Base-by-base conservation (phyloP, 2,797 vertebrate genomes). In the Clarias laeviceps region DNA sequence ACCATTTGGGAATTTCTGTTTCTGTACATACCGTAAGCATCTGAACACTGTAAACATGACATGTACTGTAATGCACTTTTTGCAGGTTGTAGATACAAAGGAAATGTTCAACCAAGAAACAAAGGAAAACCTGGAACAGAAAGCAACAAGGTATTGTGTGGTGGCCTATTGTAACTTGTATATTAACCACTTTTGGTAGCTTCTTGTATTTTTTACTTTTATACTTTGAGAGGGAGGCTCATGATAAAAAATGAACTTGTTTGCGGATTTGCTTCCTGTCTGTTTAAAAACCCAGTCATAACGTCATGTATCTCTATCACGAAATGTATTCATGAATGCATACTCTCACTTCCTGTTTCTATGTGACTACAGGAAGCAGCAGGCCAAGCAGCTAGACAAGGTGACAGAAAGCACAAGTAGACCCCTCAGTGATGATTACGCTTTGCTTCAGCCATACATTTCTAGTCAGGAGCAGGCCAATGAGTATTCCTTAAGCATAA, bases 381-480 rank as follows among this genome's bases (percentile, higher is more conserved):
- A 50, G 64, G 64, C 27, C 40, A 24, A 15, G 64, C 40, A 70
- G 29, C 68, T 15, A 57, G 54, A 82, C 59, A 70, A 59, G 11
- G 80, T 70, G 65, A 59, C 32, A 1, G 66, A 59, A 24, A 61
- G 22, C 54, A 27, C 50, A 27, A 40, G 7, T 6, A 70, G 32
- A 22, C 66, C 7, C 45, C 11, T 66, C 18, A 24, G 64, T n/a
- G 80, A 72, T 56, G 80, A 72, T 72, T 82, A 82, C 4, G 65
- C 80, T 17, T 72, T 91, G 0, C 91, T 95, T 82, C 91, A 93
- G 0, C 90, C 92, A 12, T 93, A 87, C 37, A 64, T 82, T 27
- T 5, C 54, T 68, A 5, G 87, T 88, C 85, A 90, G 79, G 83
- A 62, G 1, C 72, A 18, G 50, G 70, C 76, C 73, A 29, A 69